A percentile compares a stretch with the other conserved stretches of the same genome.
These are phyloP conservation scores for Globodera ellingtonae DNA, from an alignment of 1,140 invertebrate genomes.

Conservation along the genomic window DNA sequence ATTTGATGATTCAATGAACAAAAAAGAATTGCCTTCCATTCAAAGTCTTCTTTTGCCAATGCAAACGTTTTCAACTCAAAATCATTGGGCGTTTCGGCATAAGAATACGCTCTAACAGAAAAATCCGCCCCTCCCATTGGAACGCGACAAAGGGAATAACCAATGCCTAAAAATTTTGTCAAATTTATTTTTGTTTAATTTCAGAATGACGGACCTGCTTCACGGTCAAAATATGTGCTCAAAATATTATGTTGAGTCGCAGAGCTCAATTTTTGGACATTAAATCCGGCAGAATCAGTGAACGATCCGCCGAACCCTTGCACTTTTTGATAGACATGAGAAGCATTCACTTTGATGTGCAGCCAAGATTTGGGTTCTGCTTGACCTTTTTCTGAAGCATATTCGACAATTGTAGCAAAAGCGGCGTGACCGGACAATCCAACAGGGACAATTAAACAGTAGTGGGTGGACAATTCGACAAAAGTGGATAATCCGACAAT, in stretches of 20 bases:
- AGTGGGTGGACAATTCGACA: too few relatives aligned
- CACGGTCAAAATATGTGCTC: conserved; percentile 30
- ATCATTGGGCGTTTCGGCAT: conserved; percentile 72
- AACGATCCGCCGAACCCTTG: conserved; percentile 68
- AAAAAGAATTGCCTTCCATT: conserved; percentile 69
- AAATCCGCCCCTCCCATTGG: conserved; percentile 84
- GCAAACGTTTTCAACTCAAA: conserved; percentile 73
- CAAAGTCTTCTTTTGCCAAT: conserved; percentile 73
- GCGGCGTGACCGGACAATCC: too few relatives aligned
- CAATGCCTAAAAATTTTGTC: conserved; percentile 67
- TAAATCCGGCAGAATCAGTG: conserved; percentile 68
- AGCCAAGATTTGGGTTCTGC: not conserved
- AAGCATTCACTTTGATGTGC: conserved; percentile 16
- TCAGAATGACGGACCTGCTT: conserved; percentile 24
- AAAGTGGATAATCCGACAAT: too few relatives aligned
- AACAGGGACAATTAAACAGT: too few relatives aligned
- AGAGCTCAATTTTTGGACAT: conserved; percentile 46
- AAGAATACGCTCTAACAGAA: conserved; percentile 74
- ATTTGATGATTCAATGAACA: too few relatives aligned
- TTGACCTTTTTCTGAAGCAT: too few relatives aligned
- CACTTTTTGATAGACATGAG: conserved; percentile 59
- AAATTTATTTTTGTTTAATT: not conserved
- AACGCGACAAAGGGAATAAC: conserved; percentile 77
- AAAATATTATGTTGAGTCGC: conserved; percentile 25
- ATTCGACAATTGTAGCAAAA: too few relatives aligned